phyloP scores from a whole-genome alignment of 2,888 invertebrate genomes.

The Dinocampus coccinellae region DNA sequence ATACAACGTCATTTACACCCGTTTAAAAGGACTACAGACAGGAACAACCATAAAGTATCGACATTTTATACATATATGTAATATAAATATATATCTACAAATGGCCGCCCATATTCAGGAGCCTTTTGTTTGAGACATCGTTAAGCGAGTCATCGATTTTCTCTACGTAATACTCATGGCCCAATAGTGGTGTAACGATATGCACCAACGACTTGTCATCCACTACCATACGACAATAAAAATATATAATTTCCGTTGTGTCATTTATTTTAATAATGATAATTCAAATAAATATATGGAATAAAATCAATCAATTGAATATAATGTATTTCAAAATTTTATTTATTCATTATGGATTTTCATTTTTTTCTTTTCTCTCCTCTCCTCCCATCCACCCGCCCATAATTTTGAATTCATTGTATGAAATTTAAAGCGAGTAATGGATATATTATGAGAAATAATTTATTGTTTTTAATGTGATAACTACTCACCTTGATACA shows the following conservation, averaged over 20 bases:
- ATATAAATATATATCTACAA: background rate
- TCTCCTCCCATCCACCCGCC: too few species aligned
- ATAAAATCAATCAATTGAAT: background rate
- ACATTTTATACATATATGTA: background rate
- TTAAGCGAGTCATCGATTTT: constrained; percentile 32
- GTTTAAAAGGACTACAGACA: background rate
- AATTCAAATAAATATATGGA: background rate
- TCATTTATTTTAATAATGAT: constrained; percentile 3
- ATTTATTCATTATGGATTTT: background rate
- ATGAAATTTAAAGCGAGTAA: background rate
- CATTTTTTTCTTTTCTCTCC: background rate
- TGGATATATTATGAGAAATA: background rate
- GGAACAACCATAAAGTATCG: background rate
- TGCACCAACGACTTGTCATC: constrained; percentile 28
- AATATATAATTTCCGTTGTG: constrained; percentile 22
- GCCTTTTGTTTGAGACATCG: constrained; percentile 22
- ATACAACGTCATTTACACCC: constrained; percentile 12
- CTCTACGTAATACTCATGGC: background rate
- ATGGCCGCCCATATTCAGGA: background rate
- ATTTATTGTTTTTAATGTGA: background rate
- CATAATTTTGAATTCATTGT: background rate
- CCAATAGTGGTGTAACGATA: constrained; percentile 12
- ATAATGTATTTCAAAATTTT: background rate
- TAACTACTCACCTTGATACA: constrained; percentile 21
- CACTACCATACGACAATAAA: background rate